Evolutionary conservation across 2,113 vertebrate species (phyloP).

Genomic region (Tachysurus vachellii): DNA sequence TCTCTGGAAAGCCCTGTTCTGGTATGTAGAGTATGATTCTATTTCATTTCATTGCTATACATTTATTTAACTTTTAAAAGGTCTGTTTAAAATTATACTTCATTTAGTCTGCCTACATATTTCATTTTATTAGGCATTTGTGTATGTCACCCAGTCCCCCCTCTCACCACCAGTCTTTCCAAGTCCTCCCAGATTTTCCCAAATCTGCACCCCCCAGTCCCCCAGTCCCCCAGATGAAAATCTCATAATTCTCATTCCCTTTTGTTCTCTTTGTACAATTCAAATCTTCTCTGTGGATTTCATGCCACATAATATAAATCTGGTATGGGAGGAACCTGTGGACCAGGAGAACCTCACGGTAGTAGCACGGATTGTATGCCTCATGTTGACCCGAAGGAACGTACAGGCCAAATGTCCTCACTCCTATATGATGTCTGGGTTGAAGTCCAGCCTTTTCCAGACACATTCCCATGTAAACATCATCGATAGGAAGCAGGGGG

Average conservation of each 20-base stretch:
- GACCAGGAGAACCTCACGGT: conserved; percentile 76
- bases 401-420: conserved; percentile 61
- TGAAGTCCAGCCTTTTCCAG: conserved; percentile 65
- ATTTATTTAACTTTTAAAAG: too few relatives aligned
- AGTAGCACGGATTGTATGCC: conserved; percentile 72
- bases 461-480: conserved; percentile 78
- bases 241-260: neutral
- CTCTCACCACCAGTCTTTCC: too few relatives aligned
- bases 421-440: conserved; percentile 62
- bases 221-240: too few relatives aligned
- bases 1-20: too few relatives aligned
- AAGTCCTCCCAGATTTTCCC: too few relatives aligned
- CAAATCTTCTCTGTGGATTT: conserved; percentile 61
- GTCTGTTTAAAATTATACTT: too few relatives aligned
- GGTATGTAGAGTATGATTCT: too few relatives aligned
- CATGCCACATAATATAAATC: conserved; percentile 75
- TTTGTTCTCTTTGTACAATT: conserved; percentile 46
- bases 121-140: too few relatives aligned
- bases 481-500: conserved; percentile 61
- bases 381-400: conserved; percentile 52
- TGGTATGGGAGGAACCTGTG: conserved; percentile 74
- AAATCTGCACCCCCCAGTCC: too few relatives aligned
- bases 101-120: too few relatives aligned
- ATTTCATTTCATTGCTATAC: too few relatives aligned
- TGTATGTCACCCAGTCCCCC: too few relatives aligned